These are phyloP conservation scores for Rhabditophanes sp. DNA, from an alignment of 2,888 invertebrate species.

Conservation along the genomic window DNA sequence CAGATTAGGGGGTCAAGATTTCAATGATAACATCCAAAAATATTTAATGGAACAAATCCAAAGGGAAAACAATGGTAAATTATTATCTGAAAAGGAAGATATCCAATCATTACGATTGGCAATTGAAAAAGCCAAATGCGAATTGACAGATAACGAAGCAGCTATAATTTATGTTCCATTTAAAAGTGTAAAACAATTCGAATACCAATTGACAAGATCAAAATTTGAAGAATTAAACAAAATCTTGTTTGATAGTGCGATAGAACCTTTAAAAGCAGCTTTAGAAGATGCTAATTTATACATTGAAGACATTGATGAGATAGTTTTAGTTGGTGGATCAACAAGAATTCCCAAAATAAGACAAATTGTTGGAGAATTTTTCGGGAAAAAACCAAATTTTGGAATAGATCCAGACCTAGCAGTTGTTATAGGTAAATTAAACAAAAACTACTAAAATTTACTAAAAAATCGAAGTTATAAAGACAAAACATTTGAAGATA, in stretches of 20 bases:
- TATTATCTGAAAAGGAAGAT: constrained; percentile 46
- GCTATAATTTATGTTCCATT: constrained; percentile 42
- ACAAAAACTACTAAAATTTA: too few relatives aligned
- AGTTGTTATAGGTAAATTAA: too few relatives aligned
- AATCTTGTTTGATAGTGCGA: constrained; percentile 47
- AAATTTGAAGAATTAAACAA: constrained; percentile 48
- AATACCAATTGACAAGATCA: constrained; percentile 43
- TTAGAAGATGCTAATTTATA: constrained; percentile 41
- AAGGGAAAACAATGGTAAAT: constrained; percentile 10
- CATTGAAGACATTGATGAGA: constrained; percentile 46
- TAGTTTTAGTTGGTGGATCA: constrained; percentile 50
- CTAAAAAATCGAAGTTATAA: too few relatives aligned
- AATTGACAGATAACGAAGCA: constrained; percentile 36
- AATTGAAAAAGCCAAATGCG: constrained; percentile 46
- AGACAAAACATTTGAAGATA: too few relatives aligned
- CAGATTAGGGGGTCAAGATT: constrained; percentile 50
- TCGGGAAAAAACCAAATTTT: constrained; percentile 43
- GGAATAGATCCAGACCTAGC: constrained; percentile 49
- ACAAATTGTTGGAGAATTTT: constrained; percentile 46
- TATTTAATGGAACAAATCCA: constrained; percentile 30
- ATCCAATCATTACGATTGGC: constrained; percentile 46
- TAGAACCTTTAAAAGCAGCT: constrained; percentile 47
- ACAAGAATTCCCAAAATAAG: constrained; percentile 48
- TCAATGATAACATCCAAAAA: constrained; percentile 47
- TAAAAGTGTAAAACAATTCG: constrained; percentile 35